phyloP scores from a whole-genome alignment of 1,140 invertebrate species.

The Papilio helenus region DNA sequence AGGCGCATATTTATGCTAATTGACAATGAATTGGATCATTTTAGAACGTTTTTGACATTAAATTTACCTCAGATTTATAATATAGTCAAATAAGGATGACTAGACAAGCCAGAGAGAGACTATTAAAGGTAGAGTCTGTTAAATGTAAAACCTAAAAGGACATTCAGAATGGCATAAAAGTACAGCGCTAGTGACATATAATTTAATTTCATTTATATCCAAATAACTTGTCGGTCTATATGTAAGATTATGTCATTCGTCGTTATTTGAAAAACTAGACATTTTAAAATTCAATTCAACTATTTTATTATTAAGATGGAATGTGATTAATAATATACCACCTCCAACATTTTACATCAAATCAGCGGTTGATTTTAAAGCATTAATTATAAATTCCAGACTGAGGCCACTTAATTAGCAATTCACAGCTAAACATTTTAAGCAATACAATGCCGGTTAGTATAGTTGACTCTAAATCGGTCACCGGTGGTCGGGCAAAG shows the following conservation, averaged over 20 bases:
- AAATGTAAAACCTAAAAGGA: too few relatives aligned
- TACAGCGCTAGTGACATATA: too few relatives aligned
- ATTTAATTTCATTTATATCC: too few relatives aligned
- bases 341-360: background rate
- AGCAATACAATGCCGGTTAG: background rate
- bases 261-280: too few relatives aligned
- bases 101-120: too few relatives aligned
- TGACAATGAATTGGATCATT: background rate
- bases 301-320: background rate
- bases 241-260: too few relatives aligned
- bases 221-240: too few relatives aligned
- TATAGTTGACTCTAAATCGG: background rate
- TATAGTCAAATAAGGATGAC: too few relatives aligned
- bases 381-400: background rate
- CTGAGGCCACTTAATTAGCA: background rate
- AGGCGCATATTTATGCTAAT: background rate
- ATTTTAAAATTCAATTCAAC: background rate
- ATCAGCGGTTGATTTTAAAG: background rate
- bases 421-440: conserved; percentile 3
- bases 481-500: conserved; percentile 5
- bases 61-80: background rate
- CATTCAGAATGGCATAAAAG: too few relatives aligned
- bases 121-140: too few relatives aligned
- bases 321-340: background rate
- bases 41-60: background rate